These are phyloP conservation scores for Hipparchia sbordonii DNA, from an alignment of 2,888 invertebrate species.

Conservation along the genomic window DNA sequence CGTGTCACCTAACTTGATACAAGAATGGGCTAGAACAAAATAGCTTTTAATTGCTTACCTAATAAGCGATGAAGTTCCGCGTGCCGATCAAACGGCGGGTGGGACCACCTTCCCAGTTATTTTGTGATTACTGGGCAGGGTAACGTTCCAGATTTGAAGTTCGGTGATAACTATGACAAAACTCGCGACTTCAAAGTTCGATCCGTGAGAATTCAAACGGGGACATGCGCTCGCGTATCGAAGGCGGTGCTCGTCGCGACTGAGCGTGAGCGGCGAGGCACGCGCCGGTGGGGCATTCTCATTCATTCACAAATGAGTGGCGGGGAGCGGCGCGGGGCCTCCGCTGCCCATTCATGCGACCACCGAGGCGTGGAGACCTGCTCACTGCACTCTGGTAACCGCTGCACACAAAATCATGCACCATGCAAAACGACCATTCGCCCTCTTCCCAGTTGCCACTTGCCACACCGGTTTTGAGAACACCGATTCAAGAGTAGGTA, in stretches of 20 bases:
- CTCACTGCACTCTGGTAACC: constrained; percentile 44
- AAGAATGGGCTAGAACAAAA: constrained; percentile 55
- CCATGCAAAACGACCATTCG: constrained; percentile 33
- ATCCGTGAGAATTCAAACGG: constrained; percentile 63
- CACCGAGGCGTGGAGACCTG: constrained; percentile 51
- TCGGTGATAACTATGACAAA: constrained; percentile 51
- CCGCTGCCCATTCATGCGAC: constrained; percentile 71
- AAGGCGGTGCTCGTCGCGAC: constrained; percentile 72
- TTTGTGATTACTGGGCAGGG: constrained; percentile 7
- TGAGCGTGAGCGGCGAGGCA: constrained; percentile 74
- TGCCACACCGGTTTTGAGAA: constrained; percentile 24
- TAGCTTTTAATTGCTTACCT: constrained; percentile 69
- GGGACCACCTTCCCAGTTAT: constrained; percentile 2
- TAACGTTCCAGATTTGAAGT: constrained; percentile 27
- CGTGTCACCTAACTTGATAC: constrained; percentile 66
- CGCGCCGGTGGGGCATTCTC: constrained; percentile 67
- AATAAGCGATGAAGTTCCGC: constrained; percentile 59
- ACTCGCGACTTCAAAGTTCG: constrained; percentile 67
- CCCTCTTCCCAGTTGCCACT: constrained; percentile 11
- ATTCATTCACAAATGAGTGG: constrained; percentile 79
- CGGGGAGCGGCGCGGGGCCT: constrained; percentile 62
- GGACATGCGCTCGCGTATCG: constrained; percentile 69
- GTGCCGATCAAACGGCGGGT: constrained; percentile 10
- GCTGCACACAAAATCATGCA: constrained; percentile 46
- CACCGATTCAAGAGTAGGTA: background rate